A percentile compares a stretch with the other conserved stretches of the same genome.
These are phyloP conservation scores for Stegastes partitus DNA, from an alignment of 2,113 vertebrate genomes.

Conservation along the genomic window DNA sequence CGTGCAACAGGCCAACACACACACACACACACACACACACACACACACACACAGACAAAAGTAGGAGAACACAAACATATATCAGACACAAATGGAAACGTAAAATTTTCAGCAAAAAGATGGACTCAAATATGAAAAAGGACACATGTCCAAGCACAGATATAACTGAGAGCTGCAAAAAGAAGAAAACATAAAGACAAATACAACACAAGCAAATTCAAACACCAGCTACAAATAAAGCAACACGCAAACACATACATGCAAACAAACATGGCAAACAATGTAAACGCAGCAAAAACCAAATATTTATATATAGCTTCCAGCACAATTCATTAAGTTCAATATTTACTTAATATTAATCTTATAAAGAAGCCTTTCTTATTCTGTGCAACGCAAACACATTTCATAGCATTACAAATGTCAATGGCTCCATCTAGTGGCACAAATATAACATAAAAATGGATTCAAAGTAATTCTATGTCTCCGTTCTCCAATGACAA, in stretches of 20 bases:
- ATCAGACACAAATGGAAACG: constrained; percentile 2
- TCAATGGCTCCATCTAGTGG: constrained; percentile 62
- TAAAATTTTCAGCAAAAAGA: not conserved
- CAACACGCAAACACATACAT: not conserved
- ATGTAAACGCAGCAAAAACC: not conserved
- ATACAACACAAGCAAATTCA: not conserved
- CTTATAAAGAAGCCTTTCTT: too few species aligned
- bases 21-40: constrained; percentile 13
- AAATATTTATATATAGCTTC: not conserved
- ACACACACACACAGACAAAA: not conserved
- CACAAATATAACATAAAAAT: not conserved
- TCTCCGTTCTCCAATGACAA: too few species aligned
- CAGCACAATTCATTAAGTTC: not conserved
- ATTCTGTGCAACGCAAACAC: not conserved
- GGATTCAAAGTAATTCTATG: too few species aligned
- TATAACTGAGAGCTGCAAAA: not conserved
- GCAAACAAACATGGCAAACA: not conserved
- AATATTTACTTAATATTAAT: not conserved
- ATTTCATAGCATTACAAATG: not conserved
- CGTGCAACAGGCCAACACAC: not conserved
- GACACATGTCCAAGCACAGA: not conserved
- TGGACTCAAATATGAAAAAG: not conserved
- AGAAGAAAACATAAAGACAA: not conserved
- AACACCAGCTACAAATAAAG: not conserved
- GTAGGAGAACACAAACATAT: not conserved